phyloP scores from a whole-genome alignment of 2,113 vertebrate species.

The Vulpes ferrilata region DNA sequence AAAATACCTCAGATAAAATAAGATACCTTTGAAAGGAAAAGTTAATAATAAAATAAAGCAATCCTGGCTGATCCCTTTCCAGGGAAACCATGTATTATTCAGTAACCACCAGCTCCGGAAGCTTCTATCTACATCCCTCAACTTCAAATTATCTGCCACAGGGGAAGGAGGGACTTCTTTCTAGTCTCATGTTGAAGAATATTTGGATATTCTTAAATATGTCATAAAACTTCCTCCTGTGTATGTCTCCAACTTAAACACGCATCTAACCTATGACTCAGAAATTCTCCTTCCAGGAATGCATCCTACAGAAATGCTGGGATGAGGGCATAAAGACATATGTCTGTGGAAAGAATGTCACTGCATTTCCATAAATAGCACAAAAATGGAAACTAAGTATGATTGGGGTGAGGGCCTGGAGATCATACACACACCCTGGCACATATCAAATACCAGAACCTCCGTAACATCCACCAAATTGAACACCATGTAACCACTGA shows the following conservation, averaged over 20 bases:
- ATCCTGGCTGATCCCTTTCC: conserved; percentile 14
- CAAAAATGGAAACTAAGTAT: neutral
- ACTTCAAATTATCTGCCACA: conserved; percentile 28
- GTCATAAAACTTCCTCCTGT: neutral
- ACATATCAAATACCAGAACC: fast-evolving
- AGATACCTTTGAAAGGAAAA: conserved; percentile 40
- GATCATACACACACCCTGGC: neutral
- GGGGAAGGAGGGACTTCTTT: neutral
- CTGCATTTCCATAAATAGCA: neutral
- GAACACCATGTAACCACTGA: neutral
- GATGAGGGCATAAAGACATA: neutral
- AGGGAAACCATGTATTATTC: neutral
- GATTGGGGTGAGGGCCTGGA: neutral
- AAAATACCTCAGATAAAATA: conserved; percentile 53
- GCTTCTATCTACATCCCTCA: neutral
- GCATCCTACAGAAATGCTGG: neutral
- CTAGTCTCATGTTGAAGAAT: neutral
- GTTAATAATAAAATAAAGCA: conserved; percentile 55
- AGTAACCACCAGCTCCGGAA: conserved; percentile 9
- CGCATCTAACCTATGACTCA: neutral
- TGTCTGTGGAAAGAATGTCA: neutral
- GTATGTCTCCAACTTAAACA: conserved; percentile 9
- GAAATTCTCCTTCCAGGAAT: neutral
- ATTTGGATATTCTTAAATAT: neutral
- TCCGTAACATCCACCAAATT: neutral